Evolutionary conservation across 2,888 invertebrate species (phyloP), one percentile per base, ranked within the genome.

Genomic region (Theodoxus fluviatilis): DNA sequence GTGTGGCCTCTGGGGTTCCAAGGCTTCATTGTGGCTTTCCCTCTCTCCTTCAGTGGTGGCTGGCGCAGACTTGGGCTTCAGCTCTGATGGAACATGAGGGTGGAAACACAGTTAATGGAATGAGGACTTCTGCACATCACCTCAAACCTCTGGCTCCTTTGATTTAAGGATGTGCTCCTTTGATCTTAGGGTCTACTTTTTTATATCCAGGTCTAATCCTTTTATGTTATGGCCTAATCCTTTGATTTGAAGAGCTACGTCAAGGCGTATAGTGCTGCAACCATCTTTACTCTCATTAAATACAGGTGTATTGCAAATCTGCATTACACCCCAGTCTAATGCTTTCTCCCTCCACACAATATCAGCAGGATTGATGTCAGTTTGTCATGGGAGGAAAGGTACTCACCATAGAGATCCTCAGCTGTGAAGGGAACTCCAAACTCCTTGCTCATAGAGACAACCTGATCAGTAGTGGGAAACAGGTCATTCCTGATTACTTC

Each of bases 341-440:
- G n/a, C n/a, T n/a, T n/a, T n/a, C n/a, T n/a, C n/a, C n/a, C n/a
- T n/a, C n/a, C n/a, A n/a, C n/a, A n/a, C n/a, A n/a, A 43, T 15
- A 12, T 9, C 43, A 43, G 43, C 9, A 43, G 12, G 43, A 15
- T 43, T 43, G 15, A 12, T 43, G 43, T 43, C 12, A 43, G 15
- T 43, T 43, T 9, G 7, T 33, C 25, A 61, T 31, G 1, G 1
- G 61, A 61, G 15, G 33, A 61, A 55, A 4, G 12, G 25, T 64
- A 28, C 33, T n/a, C 72, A 85, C 85, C 85, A 78, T 83, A 80
- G 75, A 84, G 79, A 71, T 86, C 86, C 68, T 83, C 80, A 47
- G 80, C 80, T 7, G 84, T 84, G 47, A 86, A 76, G 3, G 86
- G 86, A 1, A 86, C 83, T 35, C 85, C 86, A 82, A 86, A 86